Evolutionary conservation across 1,140 invertebrate genomes (phyloP).

Genomic region (Pseudomyrmex gracilis): DNA sequence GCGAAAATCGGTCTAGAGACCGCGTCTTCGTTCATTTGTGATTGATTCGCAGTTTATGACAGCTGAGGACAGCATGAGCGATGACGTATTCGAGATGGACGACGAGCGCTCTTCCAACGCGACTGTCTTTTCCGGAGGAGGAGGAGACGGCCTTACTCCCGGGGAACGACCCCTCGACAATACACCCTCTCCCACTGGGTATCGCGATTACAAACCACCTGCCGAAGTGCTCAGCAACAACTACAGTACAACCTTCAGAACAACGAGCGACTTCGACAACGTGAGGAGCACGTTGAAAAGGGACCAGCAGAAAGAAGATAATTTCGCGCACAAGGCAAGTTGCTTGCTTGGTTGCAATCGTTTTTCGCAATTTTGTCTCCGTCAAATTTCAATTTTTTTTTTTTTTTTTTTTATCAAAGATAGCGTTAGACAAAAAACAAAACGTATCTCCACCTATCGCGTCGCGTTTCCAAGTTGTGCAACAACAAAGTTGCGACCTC

Average conservation of each 20-base stretch:
- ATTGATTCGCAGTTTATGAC: constrained; percentile 78
- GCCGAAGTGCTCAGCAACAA: constrained; percentile 87
- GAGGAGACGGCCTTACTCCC: constrained; percentile 56
- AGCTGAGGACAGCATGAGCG: constrained; percentile 90
- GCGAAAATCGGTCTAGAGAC: neutral
- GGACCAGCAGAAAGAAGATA: constrained; percentile 85
- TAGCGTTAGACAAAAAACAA: neutral
- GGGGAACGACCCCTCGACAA: constrained; percentile 70
- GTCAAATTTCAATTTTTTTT: no score
- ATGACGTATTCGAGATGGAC: constrained; percentile 92
- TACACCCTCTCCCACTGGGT: constrained; percentile 91
- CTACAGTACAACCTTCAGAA: constrained; percentile 73
- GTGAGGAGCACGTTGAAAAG: constrained; percentile 64
- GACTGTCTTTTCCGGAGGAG: constrained; percentile 39
- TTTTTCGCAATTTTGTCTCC: neutral
- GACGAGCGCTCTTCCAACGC: constrained; percentile 62
- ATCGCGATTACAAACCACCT: constrained; percentile 91
- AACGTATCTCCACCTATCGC: neutral
- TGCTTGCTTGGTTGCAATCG: no score
- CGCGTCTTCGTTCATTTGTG: no score
- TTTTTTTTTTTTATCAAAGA: neutral
- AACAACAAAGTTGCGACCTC: constrained; percentile 74
- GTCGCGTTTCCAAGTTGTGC: constrained; percentile 64
- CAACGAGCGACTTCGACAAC: constrained; percentile 61
- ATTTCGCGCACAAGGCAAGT: constrained; percentile 88